Conservation (phyloP, 2,888 invertebrate genomes). For the Heliconius ismenius region DNA sequence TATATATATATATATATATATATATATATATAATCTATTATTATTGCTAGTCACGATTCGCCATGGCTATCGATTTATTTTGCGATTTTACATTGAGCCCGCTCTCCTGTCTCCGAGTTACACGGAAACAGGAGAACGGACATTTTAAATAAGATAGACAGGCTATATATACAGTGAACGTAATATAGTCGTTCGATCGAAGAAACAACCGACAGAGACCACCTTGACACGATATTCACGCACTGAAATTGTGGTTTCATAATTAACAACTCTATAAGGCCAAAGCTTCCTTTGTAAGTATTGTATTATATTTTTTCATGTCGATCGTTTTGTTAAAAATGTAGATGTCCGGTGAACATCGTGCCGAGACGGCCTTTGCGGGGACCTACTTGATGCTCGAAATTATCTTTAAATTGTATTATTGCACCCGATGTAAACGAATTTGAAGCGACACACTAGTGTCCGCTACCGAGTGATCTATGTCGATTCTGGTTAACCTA, state of each 20-base stretch:
- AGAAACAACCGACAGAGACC: slow-evolving; percentile 53
- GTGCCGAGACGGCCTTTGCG: slow-evolving; percentile 39
- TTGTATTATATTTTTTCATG: slow-evolving; percentile 7
- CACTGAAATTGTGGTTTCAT: slow-evolving; percentile 44
- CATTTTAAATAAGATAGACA: slow-evolving; percentile 42
- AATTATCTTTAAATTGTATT: slow-evolving; percentile 28
- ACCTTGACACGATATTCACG: slow-evolving; percentile 56
- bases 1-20: too few species aligned
- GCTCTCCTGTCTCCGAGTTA: slow-evolving; percentile 7
- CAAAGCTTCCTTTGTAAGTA: slow-evolving; percentile 35
- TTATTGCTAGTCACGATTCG: slow-evolving; percentile 65
- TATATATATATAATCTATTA: slow-evolving; percentile 62
- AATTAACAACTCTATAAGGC: slow-evolving; percentile 44
- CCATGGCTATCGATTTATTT: slow-evolving; percentile 20
- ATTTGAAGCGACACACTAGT: slow-evolving; percentile 23
- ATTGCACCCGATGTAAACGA: slow-evolving; percentile 40
- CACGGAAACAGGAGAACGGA: slow-evolving; percentile 27
- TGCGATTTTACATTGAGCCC: slow-evolving; percentile 43
- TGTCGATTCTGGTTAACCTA: slow-evolving; percentile 26
- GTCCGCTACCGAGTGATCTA: slow-evolving; percentile 30
- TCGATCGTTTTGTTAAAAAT: slow-evolving; percentile 21
- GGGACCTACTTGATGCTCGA: slow-evolving; percentile 31
- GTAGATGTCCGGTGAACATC: slow-evolving; percentile 37
- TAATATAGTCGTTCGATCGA: slow-evolving; percentile 49
- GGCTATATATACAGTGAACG: slow-evolving; percentile 59